A percentile compares a stretch with the other conserved stretches of the same genome.
These are phyloP conservation scores for Hyles euphorbiae DNA, from an alignment of 1,140 invertebrate genomes.

Conservation along the genomic window DNA sequence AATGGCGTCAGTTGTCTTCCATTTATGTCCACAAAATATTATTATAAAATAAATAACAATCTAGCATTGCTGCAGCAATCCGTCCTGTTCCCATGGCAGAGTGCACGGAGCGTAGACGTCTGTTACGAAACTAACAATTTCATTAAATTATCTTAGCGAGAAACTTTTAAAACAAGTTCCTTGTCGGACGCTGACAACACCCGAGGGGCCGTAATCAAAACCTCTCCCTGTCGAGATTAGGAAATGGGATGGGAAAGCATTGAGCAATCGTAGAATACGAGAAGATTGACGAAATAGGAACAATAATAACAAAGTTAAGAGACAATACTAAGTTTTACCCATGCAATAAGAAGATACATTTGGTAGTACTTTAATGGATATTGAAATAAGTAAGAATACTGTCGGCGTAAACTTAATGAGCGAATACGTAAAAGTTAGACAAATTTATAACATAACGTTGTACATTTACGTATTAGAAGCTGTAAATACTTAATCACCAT, in stretches of 20 bases:
- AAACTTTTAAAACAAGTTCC: conserved; percentile 28
- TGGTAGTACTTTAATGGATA: too few relatives aligned
- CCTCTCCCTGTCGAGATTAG: conserved; percentile 13
- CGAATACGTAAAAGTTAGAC: too few relatives aligned
- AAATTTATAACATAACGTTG: too few relatives aligned
- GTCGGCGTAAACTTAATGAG: too few relatives aligned
- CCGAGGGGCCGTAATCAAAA: conserved; percentile 34
- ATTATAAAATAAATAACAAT: conserved; percentile 1
- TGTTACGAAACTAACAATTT: conserved; percentile 41
- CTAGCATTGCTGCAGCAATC: neutral
- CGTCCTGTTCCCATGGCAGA: conserved; percentile 17
- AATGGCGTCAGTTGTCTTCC: neutral
- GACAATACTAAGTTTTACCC: too few relatives aligned
- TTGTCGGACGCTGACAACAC: conserved; percentile 18
- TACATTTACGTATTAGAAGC: too few relatives aligned
- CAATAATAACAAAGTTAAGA: too few relatives aligned
- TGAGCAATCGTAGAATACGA: neutral
- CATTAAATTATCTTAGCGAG: conserved; percentile 33
- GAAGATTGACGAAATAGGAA: too few relatives aligned
- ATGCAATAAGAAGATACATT: too few relatives aligned
- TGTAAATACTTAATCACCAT: too few relatives aligned
- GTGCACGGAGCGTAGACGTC: conserved; percentile 7
- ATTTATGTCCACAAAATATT: neutral
- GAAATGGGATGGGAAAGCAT: neutral
- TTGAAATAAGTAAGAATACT: too few relatives aligned